These are phyloP conservation scores for Tor tambroides DNA, from an alignment of 2,113 vertebrate genomes.

Conservation along the genomic window DNA sequence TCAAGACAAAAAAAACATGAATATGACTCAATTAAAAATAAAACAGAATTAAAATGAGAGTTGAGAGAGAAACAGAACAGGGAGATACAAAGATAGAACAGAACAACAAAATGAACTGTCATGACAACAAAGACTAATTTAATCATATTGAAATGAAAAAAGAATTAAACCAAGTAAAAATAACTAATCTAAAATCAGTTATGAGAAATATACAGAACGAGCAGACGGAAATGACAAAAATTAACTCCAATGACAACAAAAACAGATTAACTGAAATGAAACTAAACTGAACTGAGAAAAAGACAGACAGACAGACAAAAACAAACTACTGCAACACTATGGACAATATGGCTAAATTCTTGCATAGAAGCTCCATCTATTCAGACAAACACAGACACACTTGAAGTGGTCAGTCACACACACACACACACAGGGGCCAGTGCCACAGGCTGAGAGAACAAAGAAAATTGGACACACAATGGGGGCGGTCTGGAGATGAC, in stretches of 20 bases:
- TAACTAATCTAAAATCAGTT: neutral
- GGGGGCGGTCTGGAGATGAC: slow-evolving; percentile 43
- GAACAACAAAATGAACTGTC: neutral
- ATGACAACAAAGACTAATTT: neutral
- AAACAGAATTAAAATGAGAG: neutral
- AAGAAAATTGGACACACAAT: slow-evolving; percentile 52
- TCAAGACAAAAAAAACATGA: neutral
- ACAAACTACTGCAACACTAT: slow-evolving; percentile 1
- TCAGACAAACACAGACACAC: slow-evolving; percentile 44
- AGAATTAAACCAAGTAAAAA: neutral
- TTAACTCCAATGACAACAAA: neutral
- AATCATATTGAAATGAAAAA: neutral
- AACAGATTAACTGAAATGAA: neutral
- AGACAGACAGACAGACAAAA: neutral
- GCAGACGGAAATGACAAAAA: neutral
- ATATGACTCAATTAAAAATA: neutral
- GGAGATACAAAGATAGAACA: too few relatives aligned
- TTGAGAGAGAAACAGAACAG: neutral
- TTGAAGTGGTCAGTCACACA: slow-evolving; percentile 41
- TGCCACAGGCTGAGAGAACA: slow-evolving; percentile 46
- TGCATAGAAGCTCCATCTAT: slow-evolving; percentile 29
- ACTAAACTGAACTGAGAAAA: neutral
- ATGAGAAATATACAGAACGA: neutral
- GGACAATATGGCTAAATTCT: slow-evolving; percentile 38
- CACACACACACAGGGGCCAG: slow-evolving; percentile 28